These are phyloP conservation scores for Protobothrops flavoviridis DNA, from an alignment of 2,113 vertebrate species.

Conservation along the genomic window DNA sequence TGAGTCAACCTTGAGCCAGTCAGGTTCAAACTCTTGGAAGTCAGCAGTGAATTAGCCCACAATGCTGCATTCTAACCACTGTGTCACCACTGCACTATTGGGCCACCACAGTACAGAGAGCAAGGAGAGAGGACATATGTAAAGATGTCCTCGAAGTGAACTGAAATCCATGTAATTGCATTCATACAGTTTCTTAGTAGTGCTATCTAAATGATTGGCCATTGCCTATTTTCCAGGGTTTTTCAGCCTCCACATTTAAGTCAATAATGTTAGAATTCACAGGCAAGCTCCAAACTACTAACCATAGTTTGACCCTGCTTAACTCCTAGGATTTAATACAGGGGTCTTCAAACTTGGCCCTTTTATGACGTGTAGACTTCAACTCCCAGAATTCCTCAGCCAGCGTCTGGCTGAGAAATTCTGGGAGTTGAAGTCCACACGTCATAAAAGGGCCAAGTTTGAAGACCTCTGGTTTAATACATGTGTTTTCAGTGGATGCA, in stretches of 20 bases:
- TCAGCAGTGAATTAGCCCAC: background rate
- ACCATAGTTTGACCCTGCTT: background rate
- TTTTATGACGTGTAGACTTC: too few relatives aligned
- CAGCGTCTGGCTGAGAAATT: too few relatives aligned
- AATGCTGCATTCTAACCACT: background rate
- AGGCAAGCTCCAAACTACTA: background rate
- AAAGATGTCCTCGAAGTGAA: background rate
- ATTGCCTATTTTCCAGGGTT: background rate
- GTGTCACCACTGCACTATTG: too few relatives aligned
- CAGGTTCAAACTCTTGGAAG: background rate
- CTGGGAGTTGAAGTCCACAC: too few relatives aligned
- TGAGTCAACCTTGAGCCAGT: background rate
- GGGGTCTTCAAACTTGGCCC: too few relatives aligned
- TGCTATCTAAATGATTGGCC: background rate
- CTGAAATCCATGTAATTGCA: background rate
- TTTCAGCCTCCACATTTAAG: background rate
- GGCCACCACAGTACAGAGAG: background rate
- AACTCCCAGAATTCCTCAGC: too few relatives aligned
- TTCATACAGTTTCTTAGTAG: background rate
- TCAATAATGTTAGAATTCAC: background rate
- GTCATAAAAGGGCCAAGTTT: too few relatives aligned
- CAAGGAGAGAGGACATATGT: background rate
- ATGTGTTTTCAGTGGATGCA: background rate
- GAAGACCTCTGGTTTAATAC: background rate
- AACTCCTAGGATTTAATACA: background rate